A percentile compares a stretch with the other conserved stretches of the same genome.
Conservation (phyloP, 2,113 vertebrate species). For the Brienomyrus longianalis region DNA sequence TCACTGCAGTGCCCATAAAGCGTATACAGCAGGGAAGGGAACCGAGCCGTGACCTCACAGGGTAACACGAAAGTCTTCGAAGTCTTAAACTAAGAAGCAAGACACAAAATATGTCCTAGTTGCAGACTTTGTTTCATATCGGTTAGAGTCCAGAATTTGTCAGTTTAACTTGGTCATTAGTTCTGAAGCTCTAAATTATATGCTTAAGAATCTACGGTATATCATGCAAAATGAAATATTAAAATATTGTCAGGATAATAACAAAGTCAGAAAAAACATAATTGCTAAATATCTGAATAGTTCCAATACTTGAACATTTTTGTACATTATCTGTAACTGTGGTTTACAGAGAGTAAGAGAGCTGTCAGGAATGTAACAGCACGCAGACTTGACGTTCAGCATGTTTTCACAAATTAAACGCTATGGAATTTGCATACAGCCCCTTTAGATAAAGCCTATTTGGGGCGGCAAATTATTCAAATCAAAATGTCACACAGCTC, state of each 20-base stretch:
- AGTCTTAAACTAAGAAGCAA: neutral
- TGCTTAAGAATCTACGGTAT: neutral
- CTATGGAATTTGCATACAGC: neutral
- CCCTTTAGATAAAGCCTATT: neutral
- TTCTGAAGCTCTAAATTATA: neutral
- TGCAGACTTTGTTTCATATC: neutral
- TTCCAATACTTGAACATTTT: neutral
- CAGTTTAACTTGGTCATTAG: neutral
- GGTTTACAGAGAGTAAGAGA: neutral
- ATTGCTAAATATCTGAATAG: neutral
- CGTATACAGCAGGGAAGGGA: conserved; percentile 22
- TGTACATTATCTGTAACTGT: neutral
- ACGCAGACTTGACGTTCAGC: neutral
- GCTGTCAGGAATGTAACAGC: neutral
- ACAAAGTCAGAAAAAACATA: neutral
- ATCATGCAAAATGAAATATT: neutral
- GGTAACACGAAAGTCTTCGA: neutral
- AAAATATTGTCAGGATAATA: neutral
- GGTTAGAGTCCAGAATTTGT: neutral
- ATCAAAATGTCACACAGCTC: neutral
- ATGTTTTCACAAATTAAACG: neutral
- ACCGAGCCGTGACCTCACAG: neutral
- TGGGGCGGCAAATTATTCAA: neutral
- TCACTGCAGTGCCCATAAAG: conserved; percentile 29
- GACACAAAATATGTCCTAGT: neutral